Percentiles rank a stretch among this genome's conserved stretches.
Conservation (phyloP, 2,888 invertebrate genomes). For the Pedicia rivosa region DNA sequence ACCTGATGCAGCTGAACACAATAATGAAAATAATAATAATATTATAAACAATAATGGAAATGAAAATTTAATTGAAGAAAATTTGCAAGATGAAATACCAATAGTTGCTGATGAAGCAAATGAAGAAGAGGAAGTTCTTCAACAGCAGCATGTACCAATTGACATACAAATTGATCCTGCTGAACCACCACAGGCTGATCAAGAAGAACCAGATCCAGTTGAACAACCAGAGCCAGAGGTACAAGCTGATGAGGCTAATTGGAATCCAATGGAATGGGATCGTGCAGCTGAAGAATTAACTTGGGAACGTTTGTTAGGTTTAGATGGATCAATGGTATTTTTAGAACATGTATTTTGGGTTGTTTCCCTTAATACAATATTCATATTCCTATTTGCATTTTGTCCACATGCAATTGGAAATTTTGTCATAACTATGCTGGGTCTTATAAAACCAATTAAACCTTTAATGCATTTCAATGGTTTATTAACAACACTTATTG, state of each 20-base stretch:
- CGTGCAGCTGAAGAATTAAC: conserved; percentile 93
- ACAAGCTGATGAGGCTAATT: conserved; percentile 62
- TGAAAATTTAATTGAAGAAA: neutral
- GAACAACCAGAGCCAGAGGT: conserved; percentile 19
- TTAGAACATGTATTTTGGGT: conserved; percentile 99
- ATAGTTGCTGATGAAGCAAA: conserved; percentile 32
- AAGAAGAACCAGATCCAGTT: conserved; percentile 29
- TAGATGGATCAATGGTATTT: conserved; percentile 94
- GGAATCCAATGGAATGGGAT: conserved; percentile 99
- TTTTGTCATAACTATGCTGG: conserved; percentile 57
- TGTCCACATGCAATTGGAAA: conserved; percentile 92
- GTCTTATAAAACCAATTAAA: conserved; percentile 29
- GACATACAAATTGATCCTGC: conserved; percentile 19
- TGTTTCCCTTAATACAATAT: conserved; percentile 88
- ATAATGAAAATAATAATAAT: conserved; percentile 31
- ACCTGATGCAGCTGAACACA: conserved; percentile 20
- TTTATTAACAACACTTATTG: conserved; percentile 77
- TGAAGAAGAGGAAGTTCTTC: conserved; percentile 15
- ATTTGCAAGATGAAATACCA: conserved; percentile 5
- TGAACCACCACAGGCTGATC: conserved; percentile 25
- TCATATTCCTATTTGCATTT: conserved; percentile 94
- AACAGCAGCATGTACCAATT: conserved; percentile 9
- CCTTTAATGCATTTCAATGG: conserved; percentile 77
- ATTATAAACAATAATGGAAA: conserved; percentile 11
- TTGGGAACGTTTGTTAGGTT: conserved; percentile 90